Evolutionary conservation across 2,888 invertebrate genomes (phyloP).

Genomic region (Zhuqinia jingwanae): DNA sequence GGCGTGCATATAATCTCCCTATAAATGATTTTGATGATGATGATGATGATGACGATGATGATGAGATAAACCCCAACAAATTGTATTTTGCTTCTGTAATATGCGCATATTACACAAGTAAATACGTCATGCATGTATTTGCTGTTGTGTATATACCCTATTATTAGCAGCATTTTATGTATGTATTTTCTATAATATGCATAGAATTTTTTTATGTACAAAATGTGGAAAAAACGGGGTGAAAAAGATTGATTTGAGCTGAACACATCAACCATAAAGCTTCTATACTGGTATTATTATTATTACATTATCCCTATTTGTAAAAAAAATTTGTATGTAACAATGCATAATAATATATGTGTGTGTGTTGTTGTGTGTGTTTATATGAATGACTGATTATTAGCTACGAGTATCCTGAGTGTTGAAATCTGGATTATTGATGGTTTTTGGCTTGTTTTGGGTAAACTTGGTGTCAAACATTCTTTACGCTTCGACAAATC

Average conservation of each 20-base stretch:
- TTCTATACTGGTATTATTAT: conserved; percentile 24
- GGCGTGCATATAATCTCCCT: conserved; percentile 60
- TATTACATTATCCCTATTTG: conserved; percentile 45
- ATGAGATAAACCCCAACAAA: conserved; percentile 57
- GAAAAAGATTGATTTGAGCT: conserved; percentile 58
- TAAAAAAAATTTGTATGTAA: conserved; percentile 22
- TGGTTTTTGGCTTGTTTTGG: conserved; percentile 71
- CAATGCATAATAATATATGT: conserved; percentile 44
- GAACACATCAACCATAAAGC: neutral
- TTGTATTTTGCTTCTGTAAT: conserved; percentile 53
- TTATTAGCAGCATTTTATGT: conserved; percentile 58
- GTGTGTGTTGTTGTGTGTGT: neutral
- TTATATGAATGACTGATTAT: conserved; percentile 54
- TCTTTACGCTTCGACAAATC: conserved; percentile 31
- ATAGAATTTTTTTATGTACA: conserved; percentile 43
- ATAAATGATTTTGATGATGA: conserved; percentile 37
- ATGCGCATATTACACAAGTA: neutral
- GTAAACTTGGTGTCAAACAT: conserved; percentile 72
- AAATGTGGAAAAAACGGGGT: conserved; percentile 42
- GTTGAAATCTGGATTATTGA: conserved; percentile 69
- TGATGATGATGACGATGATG: conserved; percentile 37
- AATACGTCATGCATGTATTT: conserved; percentile 41
- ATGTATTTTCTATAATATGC: conserved; percentile 41
- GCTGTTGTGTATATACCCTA: conserved; percentile 50
- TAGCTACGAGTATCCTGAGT: conserved; percentile 59